Evolutionary conservation across 2,797 vertebrate genomes (phyloP), one percentile per base, ranked within the genome.

Genomic region (Halcyon leucocephala): DNA sequence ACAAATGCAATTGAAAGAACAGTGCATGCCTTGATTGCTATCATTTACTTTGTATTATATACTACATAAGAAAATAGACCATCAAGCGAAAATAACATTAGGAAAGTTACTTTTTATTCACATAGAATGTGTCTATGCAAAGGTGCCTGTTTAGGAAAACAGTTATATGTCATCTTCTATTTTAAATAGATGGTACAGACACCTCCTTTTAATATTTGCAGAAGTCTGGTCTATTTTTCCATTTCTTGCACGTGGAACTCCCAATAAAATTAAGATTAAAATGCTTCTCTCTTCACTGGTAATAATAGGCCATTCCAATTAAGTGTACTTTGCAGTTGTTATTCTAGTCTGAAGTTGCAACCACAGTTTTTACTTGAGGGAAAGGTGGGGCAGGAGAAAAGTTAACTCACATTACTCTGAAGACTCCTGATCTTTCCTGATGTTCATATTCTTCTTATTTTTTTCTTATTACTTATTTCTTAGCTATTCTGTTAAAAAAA

Each of bases 331-430:
- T 74, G 66, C 19, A 44, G 31, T 76, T 83, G 46, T 74, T 74
- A 52, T 77, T 86, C 69, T 77, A 41, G 26, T 79, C n/a, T 73
- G 60, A 37, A 71, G 54, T 46, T 80, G 28, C 52, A 91, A 62
- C 37, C 37, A 19, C 29, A 12, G 88, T 89, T 85, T 80, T 55
- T 62, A 84, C 78, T 74, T 42, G 39, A 83, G 74, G 55, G 29
- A 85, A 86, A 73, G 58, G 17, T 73, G 54, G 4, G 31, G 31
- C 67, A 78, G 44, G 19, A 77, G 3, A 49, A 72, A 80, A 83
- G 14, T 42, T 78, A 90, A 72, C 91, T 95, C 28, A 46, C 6
- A 7, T 71, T 89, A 33, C 78, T 88, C 93, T 94, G 85, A 91
- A 95, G 37, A 11, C 17, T 77, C 41, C 25, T 37, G 14, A 15